phyloP scores from a whole-genome alignment of 2,113 vertebrate genomes.

The Naja naja region DNA sequence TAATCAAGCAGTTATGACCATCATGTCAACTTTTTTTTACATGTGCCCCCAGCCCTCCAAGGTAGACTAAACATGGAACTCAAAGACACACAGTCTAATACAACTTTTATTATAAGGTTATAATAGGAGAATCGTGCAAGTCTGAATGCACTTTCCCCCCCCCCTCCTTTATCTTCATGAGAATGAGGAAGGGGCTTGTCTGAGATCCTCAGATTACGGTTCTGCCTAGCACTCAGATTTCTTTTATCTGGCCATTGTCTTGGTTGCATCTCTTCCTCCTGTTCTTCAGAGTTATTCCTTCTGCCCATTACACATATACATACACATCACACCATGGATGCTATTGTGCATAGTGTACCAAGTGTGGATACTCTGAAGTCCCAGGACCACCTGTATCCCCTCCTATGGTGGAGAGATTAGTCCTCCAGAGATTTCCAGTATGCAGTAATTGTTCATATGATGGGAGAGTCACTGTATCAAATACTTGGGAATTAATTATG shows the following conservation, averaged over 20 bases:
- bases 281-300: not conserved
- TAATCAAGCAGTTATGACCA: not conserved
- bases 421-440: not conserved
- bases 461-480: not conserved
- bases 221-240: not conserved
- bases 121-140: not conserved
- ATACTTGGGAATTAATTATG: not conserved
- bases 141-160: not conserved
- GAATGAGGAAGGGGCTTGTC: not conserved
- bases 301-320: not conserved
- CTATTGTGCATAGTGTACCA: not conserved
- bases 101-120: not conserved
- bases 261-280: not conserved
- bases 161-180: not conserved
- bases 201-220: not conserved
- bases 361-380: not conserved
- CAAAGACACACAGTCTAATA: not conserved
- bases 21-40: not conserved
- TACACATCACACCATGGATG: not conserved
- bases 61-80: not conserved
- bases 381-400: not conserved
- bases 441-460: not conserved
- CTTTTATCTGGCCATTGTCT: not conserved
- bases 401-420: not conserved
- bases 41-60: not conserved